Conservation (phyloP, 2,113 vertebrate genomes). For the Motacilla tschutschensis region DNA sequence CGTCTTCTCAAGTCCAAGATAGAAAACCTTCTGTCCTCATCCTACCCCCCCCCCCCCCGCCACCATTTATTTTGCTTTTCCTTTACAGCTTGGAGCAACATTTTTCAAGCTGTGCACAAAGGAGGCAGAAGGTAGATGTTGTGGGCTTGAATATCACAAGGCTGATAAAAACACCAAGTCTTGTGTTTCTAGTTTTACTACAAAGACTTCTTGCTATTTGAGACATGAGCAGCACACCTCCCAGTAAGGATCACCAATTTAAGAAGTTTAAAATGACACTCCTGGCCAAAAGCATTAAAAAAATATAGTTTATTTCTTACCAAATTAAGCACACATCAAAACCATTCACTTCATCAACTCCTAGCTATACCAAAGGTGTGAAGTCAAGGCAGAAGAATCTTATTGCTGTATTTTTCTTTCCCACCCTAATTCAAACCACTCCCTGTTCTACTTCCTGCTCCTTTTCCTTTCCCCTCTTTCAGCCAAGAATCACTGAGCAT, state of each 20-base stretch:
- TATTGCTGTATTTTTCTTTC: background rate
- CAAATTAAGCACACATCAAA: background rate
- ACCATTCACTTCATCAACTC: background rate
- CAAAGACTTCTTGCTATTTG: background rate
- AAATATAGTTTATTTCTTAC: fast-evolving
- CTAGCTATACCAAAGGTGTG: background rate
- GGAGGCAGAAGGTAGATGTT: background rate
- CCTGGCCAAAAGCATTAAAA: background rate
- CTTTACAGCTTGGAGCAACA: background rate
- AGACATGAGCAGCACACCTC: background rate
- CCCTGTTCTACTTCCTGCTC: background rate
- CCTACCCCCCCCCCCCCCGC: background rate
- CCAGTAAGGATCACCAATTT: background rate
- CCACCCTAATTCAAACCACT: background rate
- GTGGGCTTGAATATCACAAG: background rate
- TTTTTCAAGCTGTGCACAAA: background rate
- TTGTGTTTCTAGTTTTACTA: background rate
- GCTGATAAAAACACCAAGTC: background rate
- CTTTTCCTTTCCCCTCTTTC: background rate
- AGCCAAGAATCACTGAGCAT: background rate
- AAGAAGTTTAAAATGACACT: background rate
- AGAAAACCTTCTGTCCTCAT: background rate
- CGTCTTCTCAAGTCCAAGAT: fast-evolving
- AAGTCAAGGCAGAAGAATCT: background rate
- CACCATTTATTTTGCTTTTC: background rate